Evolutionary conservation across 2,113 vertebrate species (phyloP).

Genomic region (Sylvia atricapilla): DNA sequence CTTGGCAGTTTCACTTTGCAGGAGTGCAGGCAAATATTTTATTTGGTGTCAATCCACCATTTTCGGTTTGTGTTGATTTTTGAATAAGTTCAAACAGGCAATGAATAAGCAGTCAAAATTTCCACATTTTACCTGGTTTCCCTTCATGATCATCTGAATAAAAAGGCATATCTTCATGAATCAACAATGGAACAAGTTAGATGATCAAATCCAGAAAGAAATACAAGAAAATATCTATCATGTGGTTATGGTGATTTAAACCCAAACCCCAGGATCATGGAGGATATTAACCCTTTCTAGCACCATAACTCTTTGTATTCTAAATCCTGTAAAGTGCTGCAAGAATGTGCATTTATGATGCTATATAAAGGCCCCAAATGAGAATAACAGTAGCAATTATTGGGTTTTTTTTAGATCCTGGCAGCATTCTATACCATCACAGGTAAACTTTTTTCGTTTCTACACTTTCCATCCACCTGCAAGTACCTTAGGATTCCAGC

Average conservation of each 20-base stretch:
- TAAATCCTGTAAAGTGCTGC: not conserved
- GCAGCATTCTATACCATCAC: not conserved
- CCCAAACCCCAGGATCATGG: not conserved
- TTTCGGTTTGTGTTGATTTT: not conserved
- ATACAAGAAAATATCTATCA: not conserved
- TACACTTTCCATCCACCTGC: not conserved
- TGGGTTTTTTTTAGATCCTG: not conserved
- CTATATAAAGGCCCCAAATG: not conserved
- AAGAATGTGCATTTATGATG: not conserved
- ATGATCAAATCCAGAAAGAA: not conserved
- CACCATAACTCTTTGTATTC: not conserved
- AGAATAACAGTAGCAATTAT: not conserved
- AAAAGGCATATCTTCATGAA: not conserved
- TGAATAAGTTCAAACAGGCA: not conserved
- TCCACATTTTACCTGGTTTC: conserved; percentile 13
- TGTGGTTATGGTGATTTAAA: not conserved
- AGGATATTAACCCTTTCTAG: not conserved
- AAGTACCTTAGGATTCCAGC: not conserved
- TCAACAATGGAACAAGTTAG: not conserved
- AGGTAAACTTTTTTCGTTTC: not conserved
- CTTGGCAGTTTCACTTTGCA: not conserved
- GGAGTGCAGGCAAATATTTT: conserved; percentile 15
- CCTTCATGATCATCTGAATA: not conserved
- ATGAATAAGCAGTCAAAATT: not conserved
- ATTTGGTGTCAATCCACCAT: conserved; percentile 22